phyloP scores from a whole-genome alignment of 2,888 invertebrate species.

The Pammene aurita region DNA sequence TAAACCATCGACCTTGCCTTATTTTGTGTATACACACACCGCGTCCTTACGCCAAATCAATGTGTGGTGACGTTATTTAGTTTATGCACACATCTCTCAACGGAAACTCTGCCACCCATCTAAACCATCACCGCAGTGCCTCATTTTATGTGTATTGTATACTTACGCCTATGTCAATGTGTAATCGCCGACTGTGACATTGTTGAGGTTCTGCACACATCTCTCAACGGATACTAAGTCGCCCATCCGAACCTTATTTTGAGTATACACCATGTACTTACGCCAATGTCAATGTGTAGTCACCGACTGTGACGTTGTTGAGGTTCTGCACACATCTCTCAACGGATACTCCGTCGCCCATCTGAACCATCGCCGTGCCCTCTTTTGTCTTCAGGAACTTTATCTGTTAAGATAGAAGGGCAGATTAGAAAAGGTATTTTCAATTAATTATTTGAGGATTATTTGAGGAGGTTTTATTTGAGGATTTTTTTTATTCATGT shows the following conservation, averaged over 20 bases:
- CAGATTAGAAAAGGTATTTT: not conserved
- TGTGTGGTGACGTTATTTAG: no score
- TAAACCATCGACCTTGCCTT: no score
- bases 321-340: conserved; percentile 97
- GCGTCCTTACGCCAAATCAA: no score
- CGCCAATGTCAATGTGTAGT: conserved; percentile 85
- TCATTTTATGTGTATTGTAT: not conserved
- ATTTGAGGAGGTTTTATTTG: no score
- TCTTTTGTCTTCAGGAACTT: conserved; percentile 99
- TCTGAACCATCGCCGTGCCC: conserved; percentile 99
- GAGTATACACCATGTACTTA: conserved; percentile 63
- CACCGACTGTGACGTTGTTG: conserved; percentile 95
- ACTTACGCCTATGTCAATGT: conserved; percentile 86
- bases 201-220: conserved; percentile 91
- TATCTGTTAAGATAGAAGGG: conserved; percentile 78
- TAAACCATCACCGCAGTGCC: no score
- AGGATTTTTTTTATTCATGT: no score
- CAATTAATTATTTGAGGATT: not conserved
- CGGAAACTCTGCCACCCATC: no score
- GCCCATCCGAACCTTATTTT: not conserved
- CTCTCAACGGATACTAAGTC: not conserved
- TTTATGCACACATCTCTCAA: no score
- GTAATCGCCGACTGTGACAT: conserved; percentile 92
- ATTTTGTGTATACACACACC: no score
- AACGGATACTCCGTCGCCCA: conserved; percentile 97